Evolutionary conservation across 92 coral and sea anemone genomes (phyloP).

Genomic region (Parazoanthus darwini): DNA sequence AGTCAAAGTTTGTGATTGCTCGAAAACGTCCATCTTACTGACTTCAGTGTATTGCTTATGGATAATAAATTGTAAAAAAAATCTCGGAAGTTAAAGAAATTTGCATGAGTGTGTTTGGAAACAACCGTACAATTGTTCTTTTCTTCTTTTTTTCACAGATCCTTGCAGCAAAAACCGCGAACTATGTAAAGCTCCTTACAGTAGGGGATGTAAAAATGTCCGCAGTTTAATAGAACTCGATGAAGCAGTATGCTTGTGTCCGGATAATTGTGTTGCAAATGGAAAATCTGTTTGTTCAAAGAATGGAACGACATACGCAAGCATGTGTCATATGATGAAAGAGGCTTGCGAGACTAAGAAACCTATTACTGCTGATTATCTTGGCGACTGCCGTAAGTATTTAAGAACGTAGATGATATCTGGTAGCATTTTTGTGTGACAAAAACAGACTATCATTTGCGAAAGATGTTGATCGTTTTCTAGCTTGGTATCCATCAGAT

Average conservation of each 20-base stretch:
- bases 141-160: neutral
- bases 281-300: neutral
- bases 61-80: too few relatives aligned
- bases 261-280: conserved; percentile 1
- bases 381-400: neutral
- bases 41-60: too few relatives aligned
- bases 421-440: too few relatives aligned
- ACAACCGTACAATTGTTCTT: neutral
- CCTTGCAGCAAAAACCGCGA: conserved; percentile 12
- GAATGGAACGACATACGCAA: neutral
- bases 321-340: neutral
- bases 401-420: neutral
- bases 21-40: too few relatives aligned
- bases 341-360: neutral
- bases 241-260: neutral
- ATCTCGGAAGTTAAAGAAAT: too few relatives aligned
- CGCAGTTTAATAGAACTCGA: neutral
- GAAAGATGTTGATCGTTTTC: too few relatives aligned
- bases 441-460: neutral
- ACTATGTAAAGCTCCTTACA: conserved; percentile 7
- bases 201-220: conserved; percentile 15
- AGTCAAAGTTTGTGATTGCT: too few relatives aligned
- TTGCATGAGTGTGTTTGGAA: too few relatives aligned
- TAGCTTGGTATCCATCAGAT: too few relatives aligned
- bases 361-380: neutral